phyloP scores from a whole-genome alignment of 2,888 invertebrate species.

The Odontocerum albicorne region DNA sequence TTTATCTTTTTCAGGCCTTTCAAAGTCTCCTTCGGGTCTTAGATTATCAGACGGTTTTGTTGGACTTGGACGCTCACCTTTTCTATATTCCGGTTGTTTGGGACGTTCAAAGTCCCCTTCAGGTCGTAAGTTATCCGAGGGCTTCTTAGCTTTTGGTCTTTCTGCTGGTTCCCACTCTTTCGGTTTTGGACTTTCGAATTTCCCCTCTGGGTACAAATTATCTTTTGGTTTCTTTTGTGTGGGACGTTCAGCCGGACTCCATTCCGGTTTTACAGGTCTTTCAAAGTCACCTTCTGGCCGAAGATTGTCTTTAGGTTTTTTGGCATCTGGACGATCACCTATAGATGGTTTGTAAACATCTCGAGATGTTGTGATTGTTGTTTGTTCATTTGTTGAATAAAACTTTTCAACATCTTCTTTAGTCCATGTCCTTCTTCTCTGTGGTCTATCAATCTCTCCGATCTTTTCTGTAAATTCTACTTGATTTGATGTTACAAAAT shows the following conservation, averaged over 20 bases:
- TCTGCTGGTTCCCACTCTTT: slow-evolving; percentile 49
- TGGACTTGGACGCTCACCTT: slow-evolving; percentile 46
- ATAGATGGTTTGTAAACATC: slow-evolving; percentile 61
- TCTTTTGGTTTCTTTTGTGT: slow-evolving; percentile 47
- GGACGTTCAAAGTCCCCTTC: slow-evolving; percentile 50
- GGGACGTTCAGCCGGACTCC: slow-evolving; percentile 42
- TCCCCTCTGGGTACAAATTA: slow-evolving; percentile 50
- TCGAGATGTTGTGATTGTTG: slow-evolving; percentile 65
- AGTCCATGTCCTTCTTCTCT: slow-evolving; percentile 68
- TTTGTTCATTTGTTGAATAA: slow-evolving; percentile 59
- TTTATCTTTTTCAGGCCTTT: slow-evolving; percentile 47
- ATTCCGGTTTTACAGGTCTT: slow-evolving; percentile 41
- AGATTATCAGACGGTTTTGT: slow-evolving; percentile 55
- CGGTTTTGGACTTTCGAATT: slow-evolving; percentile 48
- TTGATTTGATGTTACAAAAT: slow-evolving; percentile 65
- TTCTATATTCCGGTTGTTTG: slow-evolving; percentile 42
- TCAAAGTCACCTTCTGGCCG: slow-evolving; percentile 55
- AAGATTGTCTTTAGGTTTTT: slow-evolving; percentile 52
- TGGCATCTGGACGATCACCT: slow-evolving; percentile 43
- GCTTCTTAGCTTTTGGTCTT: slow-evolving; percentile 45
- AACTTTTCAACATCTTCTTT: slow-evolving; percentile 74
- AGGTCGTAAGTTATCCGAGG: slow-evolving; percentile 49
- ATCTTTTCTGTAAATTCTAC: slow-evolving; percentile 64
- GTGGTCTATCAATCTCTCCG: slow-evolving; percentile 58
- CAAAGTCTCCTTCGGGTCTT: slow-evolving; percentile 55